Conservation (phyloP, 2,113 vertebrate species). For the Trogon surrucura region DNA sequence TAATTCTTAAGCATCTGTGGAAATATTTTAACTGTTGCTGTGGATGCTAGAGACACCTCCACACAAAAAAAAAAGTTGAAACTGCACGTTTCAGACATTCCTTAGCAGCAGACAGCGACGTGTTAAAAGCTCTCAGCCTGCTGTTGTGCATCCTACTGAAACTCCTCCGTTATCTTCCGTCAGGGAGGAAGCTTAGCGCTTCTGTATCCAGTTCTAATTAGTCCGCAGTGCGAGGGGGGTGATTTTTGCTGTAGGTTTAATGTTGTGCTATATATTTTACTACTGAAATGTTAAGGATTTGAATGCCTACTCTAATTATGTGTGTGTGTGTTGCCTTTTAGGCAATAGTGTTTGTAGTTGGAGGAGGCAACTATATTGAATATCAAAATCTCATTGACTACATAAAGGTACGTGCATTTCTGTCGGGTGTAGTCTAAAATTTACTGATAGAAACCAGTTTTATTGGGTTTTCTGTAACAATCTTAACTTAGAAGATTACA, state of each 20-base stretch:
- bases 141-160: background rate
- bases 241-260: background rate
- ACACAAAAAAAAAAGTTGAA: background rate
- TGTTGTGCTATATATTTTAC: background rate
- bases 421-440: background rate
- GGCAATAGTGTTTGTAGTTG: slow-evolving; percentile 97
- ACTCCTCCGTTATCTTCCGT: background rate
- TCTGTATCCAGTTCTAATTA: background rate
- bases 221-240: background rate
- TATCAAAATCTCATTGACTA: slow-evolving; percentile 99
- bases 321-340: slow-evolving; percentile 65
- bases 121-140: background rate
- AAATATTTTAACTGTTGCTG: background rate
- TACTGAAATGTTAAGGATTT: background rate
- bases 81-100: background rate
- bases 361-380: slow-evolving; percentile 98
- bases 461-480: background rate
- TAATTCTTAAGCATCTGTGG: background rate
- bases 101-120: background rate
- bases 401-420: slow-evolving; percentile 82
- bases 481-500: background rate
- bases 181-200: background rate
- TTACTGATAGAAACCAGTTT: background rate
- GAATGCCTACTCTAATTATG: background rate
- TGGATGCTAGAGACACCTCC: background rate